Conservation (phyloP, 1,140 invertebrate genomes). For the Pachypsylla venusta region DNA sequence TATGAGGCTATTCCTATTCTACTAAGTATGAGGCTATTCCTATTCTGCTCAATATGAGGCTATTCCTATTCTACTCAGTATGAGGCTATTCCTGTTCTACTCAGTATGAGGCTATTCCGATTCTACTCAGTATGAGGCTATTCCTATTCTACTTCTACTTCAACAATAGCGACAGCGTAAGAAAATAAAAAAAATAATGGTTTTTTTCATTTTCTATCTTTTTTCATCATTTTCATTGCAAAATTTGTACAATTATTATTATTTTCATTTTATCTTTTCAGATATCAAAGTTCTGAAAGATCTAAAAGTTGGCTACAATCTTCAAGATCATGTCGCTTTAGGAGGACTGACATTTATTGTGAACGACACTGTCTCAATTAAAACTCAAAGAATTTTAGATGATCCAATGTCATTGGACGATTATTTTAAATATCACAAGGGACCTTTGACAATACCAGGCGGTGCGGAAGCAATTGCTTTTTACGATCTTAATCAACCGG, state of each 20-base stretch:
- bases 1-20: no score
- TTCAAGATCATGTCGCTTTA: slow-evolving; percentile 61
- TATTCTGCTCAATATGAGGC: no score
- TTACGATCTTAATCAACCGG: slow-evolving; percentile 48
- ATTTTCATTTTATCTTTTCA: not conserved
- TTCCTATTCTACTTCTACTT: no score
- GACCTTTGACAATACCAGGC: slow-evolving; percentile 59
- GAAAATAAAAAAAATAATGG: no score
- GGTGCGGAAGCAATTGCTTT: slow-evolving; percentile 66
- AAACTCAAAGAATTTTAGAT: slow-evolving; percentile 17
- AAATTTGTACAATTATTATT: slow-evolving; percentile 36
- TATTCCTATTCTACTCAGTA: no score
- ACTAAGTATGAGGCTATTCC: no score
- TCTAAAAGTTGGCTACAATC: slow-evolving; percentile 58
- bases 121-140: no score
- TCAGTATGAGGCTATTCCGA: no score
- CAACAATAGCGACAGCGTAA: no score
- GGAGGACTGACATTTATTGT: slow-evolving; percentile 51
- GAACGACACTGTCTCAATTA: slow-evolving; percentile 32
- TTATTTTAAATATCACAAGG: slow-evolving; percentile 39
- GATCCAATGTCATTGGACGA: slow-evolving; percentile 28
- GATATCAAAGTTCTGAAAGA: slow-evolving; percentile 49
- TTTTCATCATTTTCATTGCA: no score
- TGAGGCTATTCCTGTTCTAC: no score
- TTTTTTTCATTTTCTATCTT: no score